Conservation (phyloP, 2,113 vertebrate genomes). For the Gavia stellata region DNA sequence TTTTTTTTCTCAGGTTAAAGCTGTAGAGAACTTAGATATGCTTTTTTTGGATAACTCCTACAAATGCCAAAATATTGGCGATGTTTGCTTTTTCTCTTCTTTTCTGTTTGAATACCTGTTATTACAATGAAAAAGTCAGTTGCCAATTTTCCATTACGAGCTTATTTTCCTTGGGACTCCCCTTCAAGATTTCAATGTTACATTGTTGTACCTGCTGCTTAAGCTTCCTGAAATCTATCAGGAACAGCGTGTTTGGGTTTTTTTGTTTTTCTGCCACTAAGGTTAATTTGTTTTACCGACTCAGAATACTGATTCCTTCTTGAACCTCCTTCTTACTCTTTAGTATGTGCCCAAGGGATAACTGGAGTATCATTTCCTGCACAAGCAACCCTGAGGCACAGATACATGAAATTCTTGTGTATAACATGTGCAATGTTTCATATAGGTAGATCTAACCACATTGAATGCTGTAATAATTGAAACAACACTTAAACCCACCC, state of each 20-base stretch:
- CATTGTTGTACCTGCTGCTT: background rate
- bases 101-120: constrained; percentile 14
- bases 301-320: background rate
- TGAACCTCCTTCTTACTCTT: background rate
- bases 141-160: constrained; percentile 12
- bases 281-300: background rate
- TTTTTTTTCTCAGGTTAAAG: constrained; percentile 41
- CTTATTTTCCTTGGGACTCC: background rate
- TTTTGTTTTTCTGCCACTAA: background rate
- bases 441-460: background rate
- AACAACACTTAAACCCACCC: background rate
- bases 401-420: background rate
- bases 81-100: constrained; percentile 8
- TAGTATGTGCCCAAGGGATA: background rate
- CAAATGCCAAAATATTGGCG: constrained; percentile 58
- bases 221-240: background rate
- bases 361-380: background rate
- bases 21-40: background rate
- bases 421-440: background rate
- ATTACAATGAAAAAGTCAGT: constrained; percentile 35
- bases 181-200: background rate
- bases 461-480: background rate
- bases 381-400: background rate
- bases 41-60: constrained; percentile 50
- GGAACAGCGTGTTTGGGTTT: accelerated